phyloP scores from a whole-genome alignment of 2,888 invertebrate species.

The Leistus spinibarbis region DNA sequence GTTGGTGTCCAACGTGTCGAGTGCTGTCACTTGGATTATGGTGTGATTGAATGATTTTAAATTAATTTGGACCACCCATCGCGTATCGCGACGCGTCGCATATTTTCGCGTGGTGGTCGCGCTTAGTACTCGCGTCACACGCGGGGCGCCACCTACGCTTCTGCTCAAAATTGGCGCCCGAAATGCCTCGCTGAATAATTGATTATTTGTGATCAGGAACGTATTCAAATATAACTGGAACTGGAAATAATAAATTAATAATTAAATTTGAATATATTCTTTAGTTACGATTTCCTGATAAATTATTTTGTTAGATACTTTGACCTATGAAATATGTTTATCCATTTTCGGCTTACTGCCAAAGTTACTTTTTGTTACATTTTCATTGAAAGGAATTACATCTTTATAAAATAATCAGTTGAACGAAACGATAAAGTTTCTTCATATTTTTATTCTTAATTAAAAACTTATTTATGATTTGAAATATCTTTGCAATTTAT shows the following conservation, averaged over 20 bases:
- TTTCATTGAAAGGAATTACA: too few relatives aligned
- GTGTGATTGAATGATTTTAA: background rate
- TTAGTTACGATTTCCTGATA: too few relatives aligned
- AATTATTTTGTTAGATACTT: too few relatives aligned
- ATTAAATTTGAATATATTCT: background rate
- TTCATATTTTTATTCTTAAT: too few relatives aligned
- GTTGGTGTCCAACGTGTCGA: background rate
- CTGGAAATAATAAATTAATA: background rate
- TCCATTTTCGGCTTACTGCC: background rate
- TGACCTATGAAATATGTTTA: too few relatives aligned
- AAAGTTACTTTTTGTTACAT: too few relatives aligned
- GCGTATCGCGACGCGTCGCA: background rate
- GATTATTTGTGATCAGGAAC: background rate
- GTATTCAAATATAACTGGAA: background rate
- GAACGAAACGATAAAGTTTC: too few relatives aligned
- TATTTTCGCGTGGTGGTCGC: slow-evolving; percentile 14
- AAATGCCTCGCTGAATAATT: slow-evolving; percentile 15
- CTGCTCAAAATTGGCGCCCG: slow-evolving; percentile 1
- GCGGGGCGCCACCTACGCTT: slow-evolving; percentile 15
- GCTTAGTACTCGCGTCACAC: slow-evolving; percentile 19
- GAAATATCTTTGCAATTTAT: background rate
- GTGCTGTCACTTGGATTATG: background rate
- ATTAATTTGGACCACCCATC: slow-evolving; percentile 21
- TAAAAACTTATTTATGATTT: too few relatives aligned
- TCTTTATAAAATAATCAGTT: too few relatives aligned